phyloP scores from a whole-genome alignment of 2,888 invertebrate genomes.

The Drosophila kokeensis region DNA sequence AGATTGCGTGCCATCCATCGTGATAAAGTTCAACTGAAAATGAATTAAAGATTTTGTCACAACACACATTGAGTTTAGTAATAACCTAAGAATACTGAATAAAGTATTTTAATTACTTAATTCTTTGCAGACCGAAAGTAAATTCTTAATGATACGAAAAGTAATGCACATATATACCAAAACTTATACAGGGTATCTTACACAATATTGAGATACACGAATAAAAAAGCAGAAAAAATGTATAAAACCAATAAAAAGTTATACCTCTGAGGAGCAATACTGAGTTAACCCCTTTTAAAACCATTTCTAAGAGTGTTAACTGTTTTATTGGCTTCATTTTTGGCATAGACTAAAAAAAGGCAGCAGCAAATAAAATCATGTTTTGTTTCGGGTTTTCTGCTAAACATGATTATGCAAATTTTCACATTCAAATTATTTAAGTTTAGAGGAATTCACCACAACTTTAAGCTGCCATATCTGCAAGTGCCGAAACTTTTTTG shows the following conservation, averaged over 20 bases:
- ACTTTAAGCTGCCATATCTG: too few species aligned
- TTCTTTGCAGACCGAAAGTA: too few species aligned
- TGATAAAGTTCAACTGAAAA: neutral
- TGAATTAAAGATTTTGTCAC: neutral
- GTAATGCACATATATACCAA: too few species aligned
- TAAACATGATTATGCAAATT: too few species aligned
- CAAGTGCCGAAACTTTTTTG: neutral
- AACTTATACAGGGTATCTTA: neutral
- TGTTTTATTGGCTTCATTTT: neutral
- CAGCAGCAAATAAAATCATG: too few species aligned
- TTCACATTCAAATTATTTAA: too few species aligned
- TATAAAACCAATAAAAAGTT: neutral
- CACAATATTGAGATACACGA: neutral
- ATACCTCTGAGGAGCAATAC: neutral
- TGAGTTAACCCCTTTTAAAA: neutral
- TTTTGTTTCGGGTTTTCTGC: too few species aligned
- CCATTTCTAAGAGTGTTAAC: neutral
- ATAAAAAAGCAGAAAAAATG: neutral
- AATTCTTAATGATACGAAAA: too few species aligned
- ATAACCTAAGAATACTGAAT: too few species aligned
- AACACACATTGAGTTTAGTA: too few species aligned
- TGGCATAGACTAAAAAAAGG: neutral
- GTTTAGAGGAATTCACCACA: too few species aligned
- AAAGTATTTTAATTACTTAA: too few species aligned
- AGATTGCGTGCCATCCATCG: slow-evolving; percentile 2